Base-by-base conservation (phyloP, 2,797 vertebrate species). In the Oreochromis mossambicus region DNA sequence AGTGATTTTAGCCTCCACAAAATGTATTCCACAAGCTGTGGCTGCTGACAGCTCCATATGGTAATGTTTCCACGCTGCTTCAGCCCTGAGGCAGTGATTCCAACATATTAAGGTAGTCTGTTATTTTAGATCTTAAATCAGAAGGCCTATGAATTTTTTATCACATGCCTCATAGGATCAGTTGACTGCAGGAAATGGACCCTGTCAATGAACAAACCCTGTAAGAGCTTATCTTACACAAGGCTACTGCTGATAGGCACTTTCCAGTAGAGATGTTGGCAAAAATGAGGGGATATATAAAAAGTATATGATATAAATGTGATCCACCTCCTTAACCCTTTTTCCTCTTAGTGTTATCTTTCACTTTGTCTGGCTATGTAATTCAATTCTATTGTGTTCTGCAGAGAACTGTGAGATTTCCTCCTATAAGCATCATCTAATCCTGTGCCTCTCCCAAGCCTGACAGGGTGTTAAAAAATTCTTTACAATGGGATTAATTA, bases 401-500 rank as follows among this genome's bases (percentile, higher is more conserved):
- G 29, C 79, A 46, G 63, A 81, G 52, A 78, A 83, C 78, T 86
- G 76, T 81, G 82, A 85, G 80, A 82, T 83, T 79, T 50, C 38
- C 48, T 54, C 43, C 66, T 86, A 21, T n/a, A n/a, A n/a, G 58
- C 3, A 2, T 2, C 58, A n/a, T 95, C 91, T 88, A 61, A 89
- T 48, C 80, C 78, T 21, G 15, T 17, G 55, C 54, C 73, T 82
- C 80, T 84, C 79, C 32, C 54, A 50, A 51, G 77, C 81, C 88
- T 87, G 86, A 86, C 80, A 86, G 83, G 43, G 26, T 83, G 87
- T 83, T 86, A 90, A 84, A 91, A 34, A 81, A 81, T 32, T 78
- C 51, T 84, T 79, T 55, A 91, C 90, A 90, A 89, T 89, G 34
- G 63, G 81, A 89, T 93, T 90, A 93, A 94, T 94, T 92, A 91